These are phyloP conservation scores for Minunthozetes semirufus DNA, from an alignment of 2,888 invertebrate genomes.

Conservation along the genomic window DNA sequence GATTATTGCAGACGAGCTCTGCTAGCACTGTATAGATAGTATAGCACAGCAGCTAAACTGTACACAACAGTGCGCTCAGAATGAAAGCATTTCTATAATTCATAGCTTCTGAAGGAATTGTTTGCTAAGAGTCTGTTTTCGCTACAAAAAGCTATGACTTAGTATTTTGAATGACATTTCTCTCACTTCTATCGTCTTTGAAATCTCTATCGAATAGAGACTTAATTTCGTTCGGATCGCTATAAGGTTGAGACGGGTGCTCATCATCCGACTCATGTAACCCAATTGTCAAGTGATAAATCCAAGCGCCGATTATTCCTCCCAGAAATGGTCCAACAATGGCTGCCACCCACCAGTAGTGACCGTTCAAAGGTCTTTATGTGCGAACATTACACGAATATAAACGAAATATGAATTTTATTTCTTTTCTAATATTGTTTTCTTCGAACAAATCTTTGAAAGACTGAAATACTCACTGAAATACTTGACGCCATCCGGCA, in stretches of 20 bases:
- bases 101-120: not conserved
- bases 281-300: slow-evolving; percentile 48
- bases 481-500: slow-evolving; percentile 52
- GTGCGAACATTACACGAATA: not conserved
- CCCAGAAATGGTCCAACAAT: slow-evolving; percentile 54
- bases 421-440: not conserved
- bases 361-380: slow-evolving; percentile 43
- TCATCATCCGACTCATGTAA: not conserved
- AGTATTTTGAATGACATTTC: slow-evolving; percentile 17
- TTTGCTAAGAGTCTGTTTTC: not conserved
- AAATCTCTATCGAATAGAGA: slow-evolving; percentile 10
- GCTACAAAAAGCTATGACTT: slow-evolving; percentile 12
- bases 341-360: slow-evolving; percentile 51
- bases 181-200: slow-evolving; percentile 12
- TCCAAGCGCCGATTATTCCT: slow-evolving; percentile 51
- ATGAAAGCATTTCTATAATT: slow-evolving; percentile 9
- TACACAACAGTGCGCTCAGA: not conserved
- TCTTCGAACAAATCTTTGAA: not conserved
- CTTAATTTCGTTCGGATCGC: slow-evolving; percentile 2
- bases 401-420: not conserved
- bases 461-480: slow-evolving; percentile 47
- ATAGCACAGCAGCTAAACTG: not conserved
- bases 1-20: not conserved
- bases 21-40: not conserved
- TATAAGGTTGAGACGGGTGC: not conserved